Percentiles rank a stretch among this genome's conserved stretches.
These are phyloP conservation scores for Callithrix jacchus DNA, from an alignment of 2,113 vertebrate species.

Conservation along the genomic window DNA sequence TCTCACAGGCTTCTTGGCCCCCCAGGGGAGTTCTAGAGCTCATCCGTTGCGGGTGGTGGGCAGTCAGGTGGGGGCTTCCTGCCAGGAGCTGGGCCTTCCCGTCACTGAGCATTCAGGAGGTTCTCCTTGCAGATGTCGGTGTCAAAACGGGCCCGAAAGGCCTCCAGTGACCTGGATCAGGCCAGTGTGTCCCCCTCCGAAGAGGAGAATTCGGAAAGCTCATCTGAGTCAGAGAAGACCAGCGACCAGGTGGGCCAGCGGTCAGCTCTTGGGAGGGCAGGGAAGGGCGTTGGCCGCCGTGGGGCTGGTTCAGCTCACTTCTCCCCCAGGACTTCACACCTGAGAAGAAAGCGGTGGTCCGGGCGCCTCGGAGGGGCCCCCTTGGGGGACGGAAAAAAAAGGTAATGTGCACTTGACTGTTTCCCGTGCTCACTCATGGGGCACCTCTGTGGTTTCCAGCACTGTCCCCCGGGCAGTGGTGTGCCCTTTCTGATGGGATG, in stretches of 20 bases:
- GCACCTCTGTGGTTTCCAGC: not conserved
- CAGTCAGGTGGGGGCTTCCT: not conserved
- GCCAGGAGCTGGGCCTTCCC: conserved; percentile 58
- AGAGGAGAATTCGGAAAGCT: conserved; percentile 92
- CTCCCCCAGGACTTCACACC: conserved; percentile 93
- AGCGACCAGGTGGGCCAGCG: conserved; percentile 91
- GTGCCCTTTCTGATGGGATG: not conserved
- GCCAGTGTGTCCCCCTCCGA: conserved; percentile 92
- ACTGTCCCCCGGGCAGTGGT: rapidly evolving
- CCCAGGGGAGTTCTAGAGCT: not conserved
- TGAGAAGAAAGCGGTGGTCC: conserved; percentile 88
- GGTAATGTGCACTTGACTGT: conserved; percentile 55
- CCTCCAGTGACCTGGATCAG: conserved; percentile 92
- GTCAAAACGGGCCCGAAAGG: conserved; percentile 90
- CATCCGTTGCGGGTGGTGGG: rapidly evolving
- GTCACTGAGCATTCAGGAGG: rapidly evolving
- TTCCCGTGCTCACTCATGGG: rapidly evolving
- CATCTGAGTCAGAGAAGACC: conserved; percentile 94
- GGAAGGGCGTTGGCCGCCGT: rapidly evolving
- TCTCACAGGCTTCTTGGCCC: not conserved
- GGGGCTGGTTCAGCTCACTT: not conserved
- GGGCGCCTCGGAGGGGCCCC: conserved; percentile 80
- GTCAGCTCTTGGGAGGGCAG: rapidly evolving
- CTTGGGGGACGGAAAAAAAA: conserved; percentile 86
- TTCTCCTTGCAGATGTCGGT: conserved; percentile 75